Conservation (phyloP, 2,888 invertebrate species). For the Andrena haemorrhoa region DNA sequence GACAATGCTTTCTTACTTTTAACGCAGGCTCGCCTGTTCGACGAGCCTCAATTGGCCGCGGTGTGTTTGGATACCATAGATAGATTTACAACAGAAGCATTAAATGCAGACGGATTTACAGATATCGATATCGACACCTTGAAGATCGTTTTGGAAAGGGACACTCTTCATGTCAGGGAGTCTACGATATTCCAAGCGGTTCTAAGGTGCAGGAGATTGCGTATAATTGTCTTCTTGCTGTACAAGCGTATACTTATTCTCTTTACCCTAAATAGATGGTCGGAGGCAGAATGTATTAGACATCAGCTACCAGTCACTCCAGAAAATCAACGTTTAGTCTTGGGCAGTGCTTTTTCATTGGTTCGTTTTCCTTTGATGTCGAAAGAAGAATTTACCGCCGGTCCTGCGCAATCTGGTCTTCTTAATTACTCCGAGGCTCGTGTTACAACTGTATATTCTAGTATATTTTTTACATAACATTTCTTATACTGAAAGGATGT, state of each 20-base stretch:
- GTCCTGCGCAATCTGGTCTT: constrained; percentile 91
- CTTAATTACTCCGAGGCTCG: constrained; percentile 89
- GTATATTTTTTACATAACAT: background rate
- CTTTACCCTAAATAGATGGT: constrained; percentile 86
- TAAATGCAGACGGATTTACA: constrained; percentile 92
- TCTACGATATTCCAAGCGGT: constrained; percentile 92
- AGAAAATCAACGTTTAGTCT: constrained; percentile 89
- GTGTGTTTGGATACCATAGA: constrained; percentile 93
- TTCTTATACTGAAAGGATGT: constrained; percentile 1
- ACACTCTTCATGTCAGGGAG: constrained; percentile 92
- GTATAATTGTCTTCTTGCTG: background rate
- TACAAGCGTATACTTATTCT: constrained; percentile 24
- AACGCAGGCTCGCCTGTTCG: constrained; percentile 92
- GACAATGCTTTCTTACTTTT: constrained; percentile 94
- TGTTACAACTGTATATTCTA: constrained; percentile 11
- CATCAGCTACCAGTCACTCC: constrained; percentile 88
- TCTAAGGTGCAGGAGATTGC: constrained; percentile 83
- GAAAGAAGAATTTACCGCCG: constrained; percentile 93
- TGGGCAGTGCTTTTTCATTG: constrained; percentile 90
- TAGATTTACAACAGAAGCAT: constrained; percentile 92
- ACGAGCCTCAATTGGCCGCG: constrained; percentile 92
- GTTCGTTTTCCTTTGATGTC: constrained; percentile 94
- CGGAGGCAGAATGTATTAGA: constrained; percentile 90
- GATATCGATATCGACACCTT: constrained; percentile 93
- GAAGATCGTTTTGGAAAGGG: constrained; percentile 91